phyloP scores from a whole-genome alignment of 2,797 vertebrate genomes.

The Helostoma temminkii region DNA sequence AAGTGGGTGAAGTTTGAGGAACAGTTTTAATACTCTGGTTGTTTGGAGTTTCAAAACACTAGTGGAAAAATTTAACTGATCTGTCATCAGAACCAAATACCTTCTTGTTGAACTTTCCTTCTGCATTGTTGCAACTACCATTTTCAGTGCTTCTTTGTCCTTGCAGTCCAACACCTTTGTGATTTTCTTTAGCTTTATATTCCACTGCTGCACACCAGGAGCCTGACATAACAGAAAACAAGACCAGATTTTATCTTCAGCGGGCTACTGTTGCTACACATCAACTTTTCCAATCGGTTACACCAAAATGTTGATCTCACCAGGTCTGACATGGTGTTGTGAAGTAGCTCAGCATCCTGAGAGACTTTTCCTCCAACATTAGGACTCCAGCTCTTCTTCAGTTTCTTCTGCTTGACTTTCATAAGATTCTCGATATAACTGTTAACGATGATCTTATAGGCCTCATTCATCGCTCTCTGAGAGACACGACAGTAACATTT shows the following conservation, averaged over 20 bases:
- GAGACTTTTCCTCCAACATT: constrained; percentile 37
- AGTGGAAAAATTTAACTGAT: background rate
- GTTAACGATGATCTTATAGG: constrained; percentile 42
- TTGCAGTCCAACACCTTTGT: constrained; percentile 48
- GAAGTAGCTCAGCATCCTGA: constrained; percentile 56
- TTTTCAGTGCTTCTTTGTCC: constrained; percentile 21
- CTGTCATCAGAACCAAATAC: constrained; percentile 41
- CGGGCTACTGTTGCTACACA: no score
- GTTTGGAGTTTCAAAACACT: no score
- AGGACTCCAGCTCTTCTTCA: constrained; percentile 56
- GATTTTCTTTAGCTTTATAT: constrained; percentile 44
- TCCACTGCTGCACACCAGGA: constrained; percentile 35
- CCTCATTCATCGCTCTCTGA: constrained; percentile 54
- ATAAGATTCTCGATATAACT: constrained; percentile 70
- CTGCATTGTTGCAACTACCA: constrained; percentile 1
- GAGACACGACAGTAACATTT: background rate
- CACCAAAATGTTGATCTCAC: constrained; percentile 44
- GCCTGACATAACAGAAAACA: constrained; percentile 46
- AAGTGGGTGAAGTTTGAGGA: no score
- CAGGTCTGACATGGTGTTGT: constrained; percentile 38
- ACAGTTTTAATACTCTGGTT: no score
- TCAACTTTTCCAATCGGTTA: no score
- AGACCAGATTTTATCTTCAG: background rate
- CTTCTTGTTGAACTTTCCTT: background rate
- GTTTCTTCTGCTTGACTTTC: background rate